These are phyloP conservation scores for Cynopterus sphinx DNA, from an alignment of 2,797 vertebrate species.

Conservation along the genomic window DNA sequence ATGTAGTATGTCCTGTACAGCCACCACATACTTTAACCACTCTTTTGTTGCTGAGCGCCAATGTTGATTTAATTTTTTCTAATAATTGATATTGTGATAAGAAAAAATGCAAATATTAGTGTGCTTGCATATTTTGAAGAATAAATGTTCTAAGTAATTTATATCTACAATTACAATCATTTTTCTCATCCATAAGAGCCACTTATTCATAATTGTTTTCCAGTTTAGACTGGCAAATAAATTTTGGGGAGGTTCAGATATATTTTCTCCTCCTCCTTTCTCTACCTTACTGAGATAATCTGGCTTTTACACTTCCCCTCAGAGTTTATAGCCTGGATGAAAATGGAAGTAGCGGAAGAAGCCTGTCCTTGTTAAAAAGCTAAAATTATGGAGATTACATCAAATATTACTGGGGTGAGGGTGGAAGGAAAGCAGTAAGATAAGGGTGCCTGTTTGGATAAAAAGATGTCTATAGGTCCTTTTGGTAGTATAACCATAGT, in stretches of 20 bases:
- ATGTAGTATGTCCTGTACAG: neutral
- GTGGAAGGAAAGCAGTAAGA: neutral
- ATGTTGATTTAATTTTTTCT: neutral
- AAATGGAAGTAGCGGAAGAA: neutral
- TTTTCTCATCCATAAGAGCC: neutral
- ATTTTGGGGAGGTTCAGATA: neutral
- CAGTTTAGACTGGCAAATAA: neutral
- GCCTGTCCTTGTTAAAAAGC: neutral
- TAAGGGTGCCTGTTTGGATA: neutral
- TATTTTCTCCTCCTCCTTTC: neutral
- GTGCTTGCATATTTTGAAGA: neutral
- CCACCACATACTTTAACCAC: neutral
- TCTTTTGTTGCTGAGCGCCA: neutral
- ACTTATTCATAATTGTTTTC: neutral
- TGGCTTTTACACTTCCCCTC: neutral
- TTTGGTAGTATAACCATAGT: neutral
- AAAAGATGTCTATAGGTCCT: neutral
- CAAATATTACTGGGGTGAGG: neutral
- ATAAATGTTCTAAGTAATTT: neutral
- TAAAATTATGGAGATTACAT: neutral
- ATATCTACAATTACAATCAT: neutral
- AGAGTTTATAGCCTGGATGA: neutral
- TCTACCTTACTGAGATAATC: neutral
- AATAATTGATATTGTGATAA: neutral
- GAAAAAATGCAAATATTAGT: neutral